Evolutionary conservation across 2,797 vertebrate genomes (phyloP).

Genomic region (Centropyge bicolor): DNA sequence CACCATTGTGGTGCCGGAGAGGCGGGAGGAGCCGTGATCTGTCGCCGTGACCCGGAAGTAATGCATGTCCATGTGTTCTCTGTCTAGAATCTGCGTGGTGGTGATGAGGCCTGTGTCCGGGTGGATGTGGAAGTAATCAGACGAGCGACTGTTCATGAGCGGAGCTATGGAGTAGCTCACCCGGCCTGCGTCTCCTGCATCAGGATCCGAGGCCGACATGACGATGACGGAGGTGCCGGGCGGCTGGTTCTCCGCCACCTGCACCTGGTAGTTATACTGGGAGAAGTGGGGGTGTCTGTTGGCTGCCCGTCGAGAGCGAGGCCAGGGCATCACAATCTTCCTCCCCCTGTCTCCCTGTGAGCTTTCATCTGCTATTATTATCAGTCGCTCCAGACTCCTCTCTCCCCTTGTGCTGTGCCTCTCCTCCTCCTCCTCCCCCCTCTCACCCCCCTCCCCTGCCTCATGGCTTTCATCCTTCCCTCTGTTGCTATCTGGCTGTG

Average conservation of each 20-base stretch:
- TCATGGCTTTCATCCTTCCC: conserved; percentile 71
- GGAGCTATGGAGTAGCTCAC: conserved; percentile 92
- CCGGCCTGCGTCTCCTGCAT: conserved; percentile 91
- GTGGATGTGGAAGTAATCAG: conserved; percentile 96
- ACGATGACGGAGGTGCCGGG: conserved; percentile 91
- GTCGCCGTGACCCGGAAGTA: conserved; percentile 93
- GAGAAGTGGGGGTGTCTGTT: conserved; percentile 95
- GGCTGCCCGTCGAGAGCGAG: conserved; percentile 87
- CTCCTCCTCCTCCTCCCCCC: conserved; percentile 41
- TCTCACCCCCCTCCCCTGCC: conserved; percentile 52
- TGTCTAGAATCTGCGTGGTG: conserved; percentile 92
- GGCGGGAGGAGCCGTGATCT: conserved; percentile 90
- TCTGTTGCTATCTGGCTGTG: conserved; percentile 58
- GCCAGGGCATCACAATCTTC: conserved; percentile 63
- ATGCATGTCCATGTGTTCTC: conserved; percentile 97
- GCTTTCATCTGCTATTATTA: conserved; percentile 69
- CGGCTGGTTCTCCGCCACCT: conserved; percentile 96
- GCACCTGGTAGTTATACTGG: conserved; percentile 94
- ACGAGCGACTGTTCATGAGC: conserved; percentile 96
- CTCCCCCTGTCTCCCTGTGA: conserved; percentile 61
- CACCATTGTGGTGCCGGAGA: conserved; percentile 96
- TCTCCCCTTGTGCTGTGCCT: conserved; percentile 75
- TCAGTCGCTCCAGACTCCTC: conserved; percentile 75
- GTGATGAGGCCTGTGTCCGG: conserved; percentile 91
- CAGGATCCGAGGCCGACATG: conserved; percentile 91